phyloP scores from a whole-genome alignment of 2,888 invertebrate species.

The Lamellibrachia columna region DNA sequence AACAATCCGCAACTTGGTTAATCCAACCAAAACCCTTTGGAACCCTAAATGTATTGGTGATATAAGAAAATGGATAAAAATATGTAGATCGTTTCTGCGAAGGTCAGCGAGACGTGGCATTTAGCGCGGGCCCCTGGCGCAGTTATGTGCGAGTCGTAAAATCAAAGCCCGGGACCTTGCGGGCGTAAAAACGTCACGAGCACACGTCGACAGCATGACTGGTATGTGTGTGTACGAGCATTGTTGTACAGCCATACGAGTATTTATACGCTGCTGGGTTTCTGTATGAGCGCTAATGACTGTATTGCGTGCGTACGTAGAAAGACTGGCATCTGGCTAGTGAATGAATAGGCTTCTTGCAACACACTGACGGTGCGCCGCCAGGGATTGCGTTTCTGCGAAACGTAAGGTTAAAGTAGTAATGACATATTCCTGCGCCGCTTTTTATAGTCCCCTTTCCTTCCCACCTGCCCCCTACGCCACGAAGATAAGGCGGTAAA shows the following conservation, averaged over 20 bases:
- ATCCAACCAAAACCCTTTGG: no score
- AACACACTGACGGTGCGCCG: background rate
- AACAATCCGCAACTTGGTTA: no score
- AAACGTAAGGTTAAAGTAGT: conserved; percentile 12
- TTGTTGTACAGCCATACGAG: background rate
- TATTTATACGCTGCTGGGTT: background rate
- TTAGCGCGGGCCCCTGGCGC: background rate
- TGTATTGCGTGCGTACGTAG: background rate
- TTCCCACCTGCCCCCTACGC: background rate
- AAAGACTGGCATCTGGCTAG: background rate
- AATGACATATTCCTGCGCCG: conserved; percentile 11
- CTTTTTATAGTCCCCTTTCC: background rate
- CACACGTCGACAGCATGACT: background rate
- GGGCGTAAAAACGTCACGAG: background rate
- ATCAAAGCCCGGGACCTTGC: background rate
- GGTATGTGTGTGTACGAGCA: background rate
- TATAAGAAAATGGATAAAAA: background rate
- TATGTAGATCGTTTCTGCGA: background rate
- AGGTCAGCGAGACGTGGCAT: conserved; percentile 1
- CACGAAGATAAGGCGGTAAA: background rate
- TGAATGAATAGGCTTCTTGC: background rate
- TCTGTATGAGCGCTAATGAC: background rate
- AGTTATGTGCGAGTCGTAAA: background rate
- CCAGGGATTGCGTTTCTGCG: background rate
- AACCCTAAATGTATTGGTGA: background rate